Base-by-base conservation (phyloP, 2,797 vertebrate species). In the Gymnoscopelus braueri region DNA sequence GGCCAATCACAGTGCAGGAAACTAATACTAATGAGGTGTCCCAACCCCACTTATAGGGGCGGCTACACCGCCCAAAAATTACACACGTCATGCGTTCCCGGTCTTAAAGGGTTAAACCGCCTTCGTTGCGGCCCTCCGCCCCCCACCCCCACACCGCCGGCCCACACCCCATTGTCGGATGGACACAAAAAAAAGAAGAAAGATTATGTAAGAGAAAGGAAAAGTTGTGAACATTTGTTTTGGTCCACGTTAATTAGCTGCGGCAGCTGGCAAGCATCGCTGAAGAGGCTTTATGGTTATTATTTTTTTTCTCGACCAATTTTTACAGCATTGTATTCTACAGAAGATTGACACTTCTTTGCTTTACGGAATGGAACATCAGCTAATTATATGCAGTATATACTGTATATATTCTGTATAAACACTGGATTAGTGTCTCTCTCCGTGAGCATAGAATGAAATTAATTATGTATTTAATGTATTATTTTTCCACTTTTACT, bases 121-220 rank as follows among this genome's bases (percentile, higher is more conserved):
- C 75, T 72, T 81, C 67, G 2, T 8, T 8, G 9, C 39, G 6
- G 35, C 35, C 5, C 29, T 32, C 19, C 19, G 19, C 19, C 19
- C 19, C 19, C 19, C 32, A 35, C 32, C 32, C 32, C 32, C 5
- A 32, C 32, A 32, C 32, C 29, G 3, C 29, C 19, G 1, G 3
- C 26, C 2, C 32, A 35, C 32, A 77, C 32, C 47, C 63, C 69
- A 88, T 88, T 87, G 84, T 85, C 4, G 32, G 60, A 62, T 61
- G 32, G 56, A 62, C 19, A 54, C 49, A 66, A 85, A 88, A 82
- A 79, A 82, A 52, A 63, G 85, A 88, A 82, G 79, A 82, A 84
- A 84, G 80, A 80, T 82, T 78, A 78, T 85, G 81, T 75, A 75
- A 82, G 19, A 71, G 72, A 75, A 75, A 79, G 49, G 60, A 55